Evolutionary conservation across 2,888 invertebrate species (phyloP).

Genomic region (Colostygia pectinataria): DNA sequence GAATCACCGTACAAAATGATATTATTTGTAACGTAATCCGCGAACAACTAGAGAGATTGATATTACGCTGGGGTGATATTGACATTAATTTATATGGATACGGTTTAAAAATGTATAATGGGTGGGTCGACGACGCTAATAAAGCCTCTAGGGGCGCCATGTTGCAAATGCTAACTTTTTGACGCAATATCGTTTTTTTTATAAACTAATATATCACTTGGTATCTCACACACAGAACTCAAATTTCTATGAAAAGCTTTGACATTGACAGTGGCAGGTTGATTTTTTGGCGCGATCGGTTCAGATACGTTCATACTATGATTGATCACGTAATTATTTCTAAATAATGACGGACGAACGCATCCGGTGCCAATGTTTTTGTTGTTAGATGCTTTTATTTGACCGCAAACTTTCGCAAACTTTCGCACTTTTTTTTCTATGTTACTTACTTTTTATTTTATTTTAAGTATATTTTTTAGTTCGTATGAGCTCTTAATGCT

Average conservation of each 20-base stretch:
- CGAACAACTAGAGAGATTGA: slow-evolving; percentile 81
- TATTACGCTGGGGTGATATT: slow-evolving; percentile 79
- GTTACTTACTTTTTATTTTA: too few species aligned
- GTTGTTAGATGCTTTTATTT: slow-evolving; percentile 43
- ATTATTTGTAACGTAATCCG: slow-evolving; percentile 83
- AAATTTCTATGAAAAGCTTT: slow-evolving; percentile 29
- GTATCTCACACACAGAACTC: slow-evolving; percentile 20
- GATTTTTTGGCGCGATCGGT: slow-evolving; percentile 32
- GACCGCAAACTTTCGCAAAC: slow-evolving; percentile 26
- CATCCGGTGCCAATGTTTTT: slow-evolving; percentile 49
- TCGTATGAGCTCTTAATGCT: too few species aligned
- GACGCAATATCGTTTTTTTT: slow-evolving; percentile 47
- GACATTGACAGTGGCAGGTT: slow-evolving; percentile 24
- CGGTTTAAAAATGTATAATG: slow-evolving; percentile 83
- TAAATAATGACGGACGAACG: slow-evolving; percentile 44
- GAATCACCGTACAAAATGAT: slow-evolving; percentile 83
- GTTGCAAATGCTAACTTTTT: slow-evolving; percentile 52
- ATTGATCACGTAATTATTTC: slow-evolving; percentile 61
- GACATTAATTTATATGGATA: slow-evolving; percentile 83
- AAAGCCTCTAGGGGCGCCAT: slow-evolving; percentile 67
- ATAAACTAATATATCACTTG: slow-evolving; percentile 25
- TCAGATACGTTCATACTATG: slow-evolving; percentile 43
- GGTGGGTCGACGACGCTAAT: slow-evolving; percentile 73
- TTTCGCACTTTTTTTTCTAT: too few species aligned
- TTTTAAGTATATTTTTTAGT: too few species aligned